Conservation (phyloP, 2,888 invertebrate species). For the Troilus luridus region DNA sequence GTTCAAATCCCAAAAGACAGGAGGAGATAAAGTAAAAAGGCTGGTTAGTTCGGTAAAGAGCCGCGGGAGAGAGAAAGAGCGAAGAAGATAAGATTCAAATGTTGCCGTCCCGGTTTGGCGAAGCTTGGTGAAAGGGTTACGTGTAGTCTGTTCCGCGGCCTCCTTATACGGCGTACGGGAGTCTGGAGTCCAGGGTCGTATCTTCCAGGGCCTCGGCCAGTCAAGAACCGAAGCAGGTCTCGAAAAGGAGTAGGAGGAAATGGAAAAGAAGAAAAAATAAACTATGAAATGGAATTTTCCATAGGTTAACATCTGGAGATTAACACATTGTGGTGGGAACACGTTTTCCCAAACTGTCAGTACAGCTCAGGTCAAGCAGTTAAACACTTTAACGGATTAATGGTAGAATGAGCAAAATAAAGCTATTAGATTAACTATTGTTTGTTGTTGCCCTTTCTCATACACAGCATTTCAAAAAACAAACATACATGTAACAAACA, state of each 20-base stretch:
- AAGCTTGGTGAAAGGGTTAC: background rate
- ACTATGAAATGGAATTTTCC: too few relatives aligned
- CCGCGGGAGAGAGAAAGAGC: background rate
- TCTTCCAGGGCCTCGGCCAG: background rate
- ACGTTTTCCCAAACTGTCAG: too few relatives aligned
- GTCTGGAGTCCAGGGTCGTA: background rate
- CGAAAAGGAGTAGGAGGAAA: background rate
- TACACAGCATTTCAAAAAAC: too few relatives aligned
- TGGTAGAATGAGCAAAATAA: too few relatives aligned
- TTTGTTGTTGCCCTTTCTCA: too few relatives aligned
- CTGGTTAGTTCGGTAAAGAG: background rate
- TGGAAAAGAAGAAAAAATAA: background rate
- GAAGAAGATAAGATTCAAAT: constrained; percentile 24
- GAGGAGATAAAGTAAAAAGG: background rate
- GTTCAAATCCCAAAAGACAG: background rate
- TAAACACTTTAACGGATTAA: too few relatives aligned
- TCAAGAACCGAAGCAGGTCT: background rate
- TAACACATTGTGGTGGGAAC: too few relatives aligned
- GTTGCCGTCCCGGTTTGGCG: background rate
- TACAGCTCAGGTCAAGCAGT: too few relatives aligned
- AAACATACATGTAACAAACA: too few relatives aligned
- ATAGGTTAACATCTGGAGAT: too few relatives aligned
- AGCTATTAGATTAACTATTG: too few relatives aligned
- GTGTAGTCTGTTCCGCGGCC: constrained; percentile 4
- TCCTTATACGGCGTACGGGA: background rate